These are phyloP conservation scores for Dendropsophus ebraccatus DNA, from an alignment of 2,113 vertebrate species.

Conservation along the genomic window DNA sequence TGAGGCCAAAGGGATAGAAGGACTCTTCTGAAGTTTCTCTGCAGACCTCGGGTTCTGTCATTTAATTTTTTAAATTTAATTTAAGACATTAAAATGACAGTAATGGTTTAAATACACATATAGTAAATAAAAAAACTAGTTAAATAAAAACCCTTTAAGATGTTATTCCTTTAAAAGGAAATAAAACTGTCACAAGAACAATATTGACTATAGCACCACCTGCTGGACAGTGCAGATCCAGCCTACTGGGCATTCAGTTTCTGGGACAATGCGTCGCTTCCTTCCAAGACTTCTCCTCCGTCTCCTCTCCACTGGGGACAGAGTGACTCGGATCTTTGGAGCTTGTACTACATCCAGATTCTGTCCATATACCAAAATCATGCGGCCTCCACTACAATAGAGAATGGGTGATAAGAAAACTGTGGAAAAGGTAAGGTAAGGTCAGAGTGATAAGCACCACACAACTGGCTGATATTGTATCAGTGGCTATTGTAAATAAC, in stretches of 20 bases:
- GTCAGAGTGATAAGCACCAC: not conserved
- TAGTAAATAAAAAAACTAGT: no score
- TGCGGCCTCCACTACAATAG: conserved; percentile 85
- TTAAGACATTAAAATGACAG: no score
- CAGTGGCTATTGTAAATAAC: no score
- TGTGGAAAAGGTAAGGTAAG: not conserved
- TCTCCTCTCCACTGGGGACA: conserved; percentile 68
- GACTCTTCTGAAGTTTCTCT: no score
- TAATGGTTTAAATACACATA: no score
- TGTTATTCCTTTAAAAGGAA: not conserved
- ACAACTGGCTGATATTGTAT: not conserved
- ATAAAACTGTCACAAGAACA: not conserved
- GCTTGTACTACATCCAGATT: conserved; percentile 93
- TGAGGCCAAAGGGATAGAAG: no score
- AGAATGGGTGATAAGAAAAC: conserved; percentile 39
- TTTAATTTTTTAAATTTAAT: no score
- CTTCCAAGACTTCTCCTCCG: conserved; percentile 67
- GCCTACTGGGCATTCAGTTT: conserved; percentile 74
- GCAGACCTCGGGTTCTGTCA: no score
- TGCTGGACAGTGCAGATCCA: conserved; percentile 74
- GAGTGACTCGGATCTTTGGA: conserved; percentile 84
- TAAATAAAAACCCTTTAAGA: no score
- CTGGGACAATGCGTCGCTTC: conserved; percentile 72
- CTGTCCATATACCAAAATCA: conserved; percentile 83
- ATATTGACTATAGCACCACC: conserved; percentile 61